Base-by-base conservation (phyloP, 92 coral and sea anemone genomes). In the Phenganax marumi region DNA sequence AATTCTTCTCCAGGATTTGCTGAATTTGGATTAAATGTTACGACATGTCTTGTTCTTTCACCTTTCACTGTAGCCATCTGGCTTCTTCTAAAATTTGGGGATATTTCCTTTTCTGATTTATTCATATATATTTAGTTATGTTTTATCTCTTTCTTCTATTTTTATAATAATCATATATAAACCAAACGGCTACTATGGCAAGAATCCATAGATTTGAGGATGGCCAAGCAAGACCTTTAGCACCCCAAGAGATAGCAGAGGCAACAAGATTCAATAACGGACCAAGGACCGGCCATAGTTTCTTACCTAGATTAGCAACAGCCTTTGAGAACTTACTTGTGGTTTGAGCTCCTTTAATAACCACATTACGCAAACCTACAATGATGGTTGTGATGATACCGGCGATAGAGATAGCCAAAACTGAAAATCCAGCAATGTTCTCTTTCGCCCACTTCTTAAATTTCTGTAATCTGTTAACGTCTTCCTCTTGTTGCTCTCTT, bases 361-460 rank as follows among this genome's bases (percentile, higher is more conserved):
- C 57, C 0, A 55, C 79, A 5, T 43, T 43, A 8, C 79, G 66
- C 10, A 57, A 53, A 48, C 64, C 64, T 43, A 73, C 64, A 46
- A 73, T 55, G 18, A 73, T 55, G 24, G 79, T 73, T 55, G 79
- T 73, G 22, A 73, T 73, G 53, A 73, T 73, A 1, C 79, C 79
- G n/a, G 66, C 79, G 66, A n/a, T n/a, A n/a, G n/a, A n/a, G n/a
- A n/a, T n/a, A n/a, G n/a, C n/a, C n/a, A n/a, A n/a, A n/a, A n/a
- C 79, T 46, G 55, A 46, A 13, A 73, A 18, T 17, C 79, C 79
- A 72, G 77, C 77, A 24, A 72, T 26, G 77, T 72, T 72, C 18
- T 72, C 77, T 72, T 72, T 72, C 19, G 77, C 77, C 77, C 77
- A 72, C 77, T 72, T 48, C 48, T 72, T 72, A 72, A 72, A 48